Conservation (phyloP, 1,140 invertebrate species). For the Anastatus disparis region DNA sequence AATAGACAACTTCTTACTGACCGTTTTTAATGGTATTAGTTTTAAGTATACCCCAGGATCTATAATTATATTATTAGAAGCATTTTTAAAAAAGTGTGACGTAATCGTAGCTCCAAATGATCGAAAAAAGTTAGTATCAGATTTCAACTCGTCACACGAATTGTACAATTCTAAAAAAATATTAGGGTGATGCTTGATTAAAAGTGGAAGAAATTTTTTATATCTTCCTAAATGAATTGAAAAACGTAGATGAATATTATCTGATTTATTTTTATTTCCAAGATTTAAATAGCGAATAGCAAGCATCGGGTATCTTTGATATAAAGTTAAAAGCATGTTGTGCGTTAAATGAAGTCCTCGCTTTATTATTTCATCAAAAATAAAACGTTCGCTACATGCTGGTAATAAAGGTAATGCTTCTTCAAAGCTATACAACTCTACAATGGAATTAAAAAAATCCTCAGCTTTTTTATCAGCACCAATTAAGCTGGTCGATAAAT, state of each 20-base stretch:
- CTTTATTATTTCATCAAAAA: conserved; percentile 29
- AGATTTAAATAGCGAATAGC: conserved; percentile 29
- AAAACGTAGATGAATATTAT: background rate
- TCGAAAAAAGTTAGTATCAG: background rate
- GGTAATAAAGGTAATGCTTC: conserved; percentile 44
- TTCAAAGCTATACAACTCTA: conserved; percentile 34
- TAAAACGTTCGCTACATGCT: conserved; percentile 47
- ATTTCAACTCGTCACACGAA: too few species aligned
- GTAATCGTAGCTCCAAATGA: background rate
- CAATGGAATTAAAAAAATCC: conserved; percentile 43
- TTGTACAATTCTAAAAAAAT: background rate
- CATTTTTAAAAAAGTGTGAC: background rate
- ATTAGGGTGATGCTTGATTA: background rate
- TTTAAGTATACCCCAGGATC: background rate
- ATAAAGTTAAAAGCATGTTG: conserved; percentile 35
- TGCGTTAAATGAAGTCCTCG: conserved; percentile 29
- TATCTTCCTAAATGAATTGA: background rate
- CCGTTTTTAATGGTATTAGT: background rate
- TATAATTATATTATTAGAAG: background rate
- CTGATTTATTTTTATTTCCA: background rate
- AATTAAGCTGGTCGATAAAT: conserved; percentile 34
- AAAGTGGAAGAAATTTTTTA: background rate
- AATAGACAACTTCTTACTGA: background rate
- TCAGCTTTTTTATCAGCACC: conserved; percentile 36
- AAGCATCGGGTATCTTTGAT: conserved; percentile 42